phyloP scores from a whole-genome alignment of 2,797 vertebrate genomes.

The Acanthurus tractus region DNA sequence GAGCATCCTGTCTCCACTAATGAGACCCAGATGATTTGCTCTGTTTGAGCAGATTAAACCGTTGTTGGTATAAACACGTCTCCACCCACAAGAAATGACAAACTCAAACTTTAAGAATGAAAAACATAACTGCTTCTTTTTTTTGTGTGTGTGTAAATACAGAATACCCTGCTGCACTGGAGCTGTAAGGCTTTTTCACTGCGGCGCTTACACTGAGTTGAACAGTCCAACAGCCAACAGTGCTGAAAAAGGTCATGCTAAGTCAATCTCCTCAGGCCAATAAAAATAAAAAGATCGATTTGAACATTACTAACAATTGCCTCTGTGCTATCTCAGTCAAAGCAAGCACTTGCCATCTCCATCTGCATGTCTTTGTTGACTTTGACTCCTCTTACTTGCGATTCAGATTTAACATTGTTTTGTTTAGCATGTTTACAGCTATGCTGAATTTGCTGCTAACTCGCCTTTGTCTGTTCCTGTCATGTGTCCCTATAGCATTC shows the following conservation, averaged over 20 bases:
- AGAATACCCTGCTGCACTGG: constrained; percentile 16
- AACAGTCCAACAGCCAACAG: constrained; percentile 28
- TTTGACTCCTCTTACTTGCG: too few relatives aligned
- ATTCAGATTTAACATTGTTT: background rate
- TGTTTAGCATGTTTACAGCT: background rate
- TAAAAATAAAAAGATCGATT: constrained; percentile 18
- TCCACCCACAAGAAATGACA: constrained; percentile 51
- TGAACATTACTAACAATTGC: constrained; percentile 9
- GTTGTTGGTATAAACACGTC: constrained; percentile 50
- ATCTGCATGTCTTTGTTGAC: background rate
- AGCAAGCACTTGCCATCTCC: background rate
- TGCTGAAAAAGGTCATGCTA: constrained; percentile 15
- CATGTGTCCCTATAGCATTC: background rate
- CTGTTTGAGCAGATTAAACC: constrained; percentile 61
- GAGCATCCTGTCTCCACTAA: constrained; percentile 40
- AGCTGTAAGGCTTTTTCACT: constrained; percentile 25
- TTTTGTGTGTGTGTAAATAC: background rate
- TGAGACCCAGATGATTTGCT: constrained; percentile 56
- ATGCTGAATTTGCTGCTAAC: background rate
- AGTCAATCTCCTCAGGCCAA: constrained; percentile 30
- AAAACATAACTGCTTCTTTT: constrained; percentile 22
- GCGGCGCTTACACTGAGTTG: background rate
- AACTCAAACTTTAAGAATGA: constrained; percentile 37
- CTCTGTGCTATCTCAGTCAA: background rate
- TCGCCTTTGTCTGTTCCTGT: constrained; percentile 2